Percentiles rank a stretch among this genome's conserved stretches.
Evolutionary conservation across 2,113 vertebrate species (phyloP).

Genomic region (Hepsetus odoe): DNA sequence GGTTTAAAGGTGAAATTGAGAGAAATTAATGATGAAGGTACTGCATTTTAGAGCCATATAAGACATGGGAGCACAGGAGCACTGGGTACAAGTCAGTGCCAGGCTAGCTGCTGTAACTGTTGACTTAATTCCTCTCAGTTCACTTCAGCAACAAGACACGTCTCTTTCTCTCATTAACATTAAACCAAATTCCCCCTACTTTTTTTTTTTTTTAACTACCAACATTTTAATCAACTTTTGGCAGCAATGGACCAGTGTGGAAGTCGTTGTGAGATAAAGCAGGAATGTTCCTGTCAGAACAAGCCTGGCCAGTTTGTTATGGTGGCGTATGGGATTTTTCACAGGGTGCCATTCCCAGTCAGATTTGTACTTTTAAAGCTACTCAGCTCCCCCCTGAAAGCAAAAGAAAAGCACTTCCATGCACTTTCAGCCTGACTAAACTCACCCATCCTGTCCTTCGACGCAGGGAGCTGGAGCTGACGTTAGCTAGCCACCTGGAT

Average conservation of each 20-base stretch:
- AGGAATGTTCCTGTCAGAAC: conserved; percentile 39
- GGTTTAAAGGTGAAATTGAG: not conserved
- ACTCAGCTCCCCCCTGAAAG: not conserved
- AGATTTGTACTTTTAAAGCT: not conserved
- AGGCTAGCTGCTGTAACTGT: not conserved
- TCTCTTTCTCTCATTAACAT: not conserved
- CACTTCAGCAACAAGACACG: conserved; percentile 2
- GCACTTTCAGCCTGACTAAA: conserved; percentile 63
- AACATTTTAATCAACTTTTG: not conserved
- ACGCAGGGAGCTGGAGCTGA: conserved; percentile 56
- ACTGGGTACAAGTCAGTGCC: not conserved
- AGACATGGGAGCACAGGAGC: not conserved
- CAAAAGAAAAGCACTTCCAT: conserved; percentile 42
- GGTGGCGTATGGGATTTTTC: no score
- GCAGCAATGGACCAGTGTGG: not conserved
- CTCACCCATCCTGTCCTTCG: conserved; percentile 77
- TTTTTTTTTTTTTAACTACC: no score
- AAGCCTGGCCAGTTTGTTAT: conserved; percentile 29
- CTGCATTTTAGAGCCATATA: not conserved
- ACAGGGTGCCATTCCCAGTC: no score
- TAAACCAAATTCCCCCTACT: not conserved
- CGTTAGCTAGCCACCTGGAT: conserved; percentile 60
- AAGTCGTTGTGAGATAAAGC: conserved; percentile 3
- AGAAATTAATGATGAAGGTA: not conserved
- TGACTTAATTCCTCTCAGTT: not conserved